A percentile compares a stretch with the other conserved stretches of the same genome.
Evolutionary conservation across 2,888 invertebrate genomes (phyloP).

Genomic region (Torymus aiolomorphi): DNA sequence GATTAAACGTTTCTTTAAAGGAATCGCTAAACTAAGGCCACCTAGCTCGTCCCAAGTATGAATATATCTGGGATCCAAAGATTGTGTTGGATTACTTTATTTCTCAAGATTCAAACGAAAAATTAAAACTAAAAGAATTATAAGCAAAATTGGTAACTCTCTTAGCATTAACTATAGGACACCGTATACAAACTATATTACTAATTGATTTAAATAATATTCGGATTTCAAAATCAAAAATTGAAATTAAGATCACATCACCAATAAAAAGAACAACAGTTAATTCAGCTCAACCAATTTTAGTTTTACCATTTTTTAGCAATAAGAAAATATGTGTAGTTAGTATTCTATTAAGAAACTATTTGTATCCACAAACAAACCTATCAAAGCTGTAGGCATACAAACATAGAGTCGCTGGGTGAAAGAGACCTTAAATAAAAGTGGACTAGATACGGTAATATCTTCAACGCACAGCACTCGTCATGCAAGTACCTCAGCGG

Average conservation of each 20-base stretch:
- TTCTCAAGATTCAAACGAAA: too few species aligned
- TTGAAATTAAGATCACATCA: constrained; percentile 51
- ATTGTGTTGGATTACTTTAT: constrained; percentile 26
- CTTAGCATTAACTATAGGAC: constrained; percentile 50
- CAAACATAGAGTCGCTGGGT: neutral
- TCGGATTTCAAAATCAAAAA: neutral
- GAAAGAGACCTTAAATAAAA: neutral
- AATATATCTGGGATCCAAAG: constrained; percentile 64
- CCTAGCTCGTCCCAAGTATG: constrained; percentile 60
- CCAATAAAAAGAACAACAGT: constrained; percentile 48
- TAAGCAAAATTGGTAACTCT: too few species aligned
- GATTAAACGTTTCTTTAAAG: constrained; percentile 49
- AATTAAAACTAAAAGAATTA: too few species aligned
- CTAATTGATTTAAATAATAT: constrained; percentile 47
- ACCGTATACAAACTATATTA: constrained; percentile 51
- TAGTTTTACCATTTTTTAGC: constrained; percentile 26
- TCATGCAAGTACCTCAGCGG: too few species aligned
- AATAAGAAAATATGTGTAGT: constrained; percentile 26
- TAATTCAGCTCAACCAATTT: constrained; percentile 12
- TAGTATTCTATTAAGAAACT: neutral
- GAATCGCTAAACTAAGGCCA: constrained; percentile 44
- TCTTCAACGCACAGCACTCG: too few species aligned
- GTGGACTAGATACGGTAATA: too few species aligned
- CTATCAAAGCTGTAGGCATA: neutral
- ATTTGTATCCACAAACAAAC: neutral